Conservation (phyloP, 1,140 invertebrate genomes). For the Aphidius ervi region DNA sequence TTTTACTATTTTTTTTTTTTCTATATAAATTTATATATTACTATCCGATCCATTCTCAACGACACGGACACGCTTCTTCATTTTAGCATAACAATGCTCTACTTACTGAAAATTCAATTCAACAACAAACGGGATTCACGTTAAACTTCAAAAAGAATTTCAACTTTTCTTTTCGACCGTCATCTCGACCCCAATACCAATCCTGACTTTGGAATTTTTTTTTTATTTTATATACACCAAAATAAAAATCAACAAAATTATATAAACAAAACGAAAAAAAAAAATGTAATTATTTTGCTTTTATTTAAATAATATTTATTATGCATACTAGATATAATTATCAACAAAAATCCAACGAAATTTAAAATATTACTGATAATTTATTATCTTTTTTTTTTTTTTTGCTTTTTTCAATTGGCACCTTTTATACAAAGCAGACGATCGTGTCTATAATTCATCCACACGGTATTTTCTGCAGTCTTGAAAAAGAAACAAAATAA, state of each 20-base stretch:
- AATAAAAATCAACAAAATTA: no score
- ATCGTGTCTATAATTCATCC: constrained; percentile 9
- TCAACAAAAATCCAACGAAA: no score
- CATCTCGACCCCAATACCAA: constrained; percentile 4
- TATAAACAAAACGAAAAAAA: no score
- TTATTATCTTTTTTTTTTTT: no score
- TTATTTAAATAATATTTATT: no score
- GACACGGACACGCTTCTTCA: constrained; percentile 23
- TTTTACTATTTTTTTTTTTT: constrained; percentile 5
- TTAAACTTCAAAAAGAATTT: constrained; percentile 4
- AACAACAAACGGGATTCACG: constrained; percentile 20
- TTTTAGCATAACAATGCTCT: constrained; percentile 28
- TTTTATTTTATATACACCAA: no score
- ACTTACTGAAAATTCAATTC: constrained; percentile 18
- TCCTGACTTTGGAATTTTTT: no score
- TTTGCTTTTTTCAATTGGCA: not conserved
- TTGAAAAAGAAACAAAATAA: constrained; percentile 1
- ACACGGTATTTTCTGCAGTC: constrained; percentile 2
- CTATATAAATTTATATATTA: not conserved
- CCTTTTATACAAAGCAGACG: not conserved
- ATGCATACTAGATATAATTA: no score
- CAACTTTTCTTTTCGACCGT: not conserved
- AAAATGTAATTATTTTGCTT: no score
- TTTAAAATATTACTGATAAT: not conserved
- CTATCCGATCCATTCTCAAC: constrained; percentile 1